Base-by-base conservation (phyloP, 2,113 vertebrate species). In the Mohoua ochrocephala region DNA sequence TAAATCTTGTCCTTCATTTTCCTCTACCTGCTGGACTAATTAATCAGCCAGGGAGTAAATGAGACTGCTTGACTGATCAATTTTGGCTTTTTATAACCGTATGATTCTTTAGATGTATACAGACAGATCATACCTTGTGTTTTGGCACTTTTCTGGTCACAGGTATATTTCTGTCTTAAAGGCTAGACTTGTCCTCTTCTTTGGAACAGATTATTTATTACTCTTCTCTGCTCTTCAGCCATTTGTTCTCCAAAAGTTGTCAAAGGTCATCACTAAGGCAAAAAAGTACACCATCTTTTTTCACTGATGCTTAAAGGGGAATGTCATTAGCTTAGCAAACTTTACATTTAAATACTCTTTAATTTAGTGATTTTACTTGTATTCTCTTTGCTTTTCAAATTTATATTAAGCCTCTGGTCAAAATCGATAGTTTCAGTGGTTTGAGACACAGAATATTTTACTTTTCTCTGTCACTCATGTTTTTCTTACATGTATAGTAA, bases 391-490 rank as follows among this genome's bases (percentile, higher is more conserved):
- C 9, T 63, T 70, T 54, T 50, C 1, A 15, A 75, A 87, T 59
- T 57, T 27, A 23, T 50, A 21, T 68, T 68, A 64, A 59, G 47
- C 2, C 3, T 33, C 19, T 44, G 52, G 35, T 85, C 22, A 83
- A 4, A 88, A 39, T 5, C 0, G 0, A 39, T 60, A 42, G 4
- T 71, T 90, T 52, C 44, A 77, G 35, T 56, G 10, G 5, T 79
- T 47, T 64, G 10, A 88, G 76, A 71, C 71, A 33, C 6, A 14
- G 5, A 61, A 13, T 82, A 31, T 63, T 75, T 65, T 42, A n/a
- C 12, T 71, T 75, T 82, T 75, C 22, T 71, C 67, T 83, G 28
- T 18, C 41, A 67, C 6, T 78, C 23, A 39, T 50, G 8, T 24
- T 87, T 82, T 82, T 67, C 47, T 82, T 75, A 27, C 12, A 9